phyloP scores from a whole-genome alignment of 2,113 vertebrate species.

The Willisornis vidua region DNA sequence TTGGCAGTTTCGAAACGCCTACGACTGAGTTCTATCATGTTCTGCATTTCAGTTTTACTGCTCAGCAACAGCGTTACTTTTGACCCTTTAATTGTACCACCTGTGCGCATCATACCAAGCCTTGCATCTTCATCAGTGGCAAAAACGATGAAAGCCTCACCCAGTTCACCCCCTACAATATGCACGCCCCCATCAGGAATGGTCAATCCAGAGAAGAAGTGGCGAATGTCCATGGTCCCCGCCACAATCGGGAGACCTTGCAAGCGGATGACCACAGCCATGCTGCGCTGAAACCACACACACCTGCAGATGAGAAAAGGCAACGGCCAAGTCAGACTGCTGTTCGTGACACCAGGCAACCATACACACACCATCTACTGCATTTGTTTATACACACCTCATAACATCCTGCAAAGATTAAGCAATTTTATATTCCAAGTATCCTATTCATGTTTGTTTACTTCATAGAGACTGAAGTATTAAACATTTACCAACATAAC shows the following conservation, averaged over 20 bases:
- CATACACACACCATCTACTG: slow-evolving; percentile 75
- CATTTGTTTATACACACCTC: slow-evolving; percentile 61
- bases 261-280: slow-evolving; percentile 99
- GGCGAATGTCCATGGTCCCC: slow-evolving; percentile 99
- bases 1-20: slow-evolving; percentile 94
- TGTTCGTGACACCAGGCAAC: slow-evolving; percentile 75
- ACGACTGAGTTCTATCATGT: slow-evolving; percentile 99
- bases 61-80: slow-evolving; percentile 97
- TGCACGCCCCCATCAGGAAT: slow-evolving; percentile 99
- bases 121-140: slow-evolving; percentile 99
- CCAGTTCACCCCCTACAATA: slow-evolving; percentile 99
- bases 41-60: slow-evolving; percentile 99
- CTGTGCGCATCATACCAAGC: slow-evolving; percentile 99
- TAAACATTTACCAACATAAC: slow-evolving; percentile 51
- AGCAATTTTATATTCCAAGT: neutral
- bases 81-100: slow-evolving; percentile 96
- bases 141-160: slow-evolving; percentile 99
- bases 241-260: slow-evolving; percentile 99
- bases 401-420: slow-evolving; percentile 57
- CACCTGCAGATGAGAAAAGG: slow-evolving; percentile 99
- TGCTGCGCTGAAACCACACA: slow-evolving; percentile 96
- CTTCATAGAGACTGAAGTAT: slow-evolving; percentile 39
- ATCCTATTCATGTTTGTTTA: slow-evolving; percentile 40
- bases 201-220: slow-evolving; percentile 99
- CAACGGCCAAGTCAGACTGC: slow-evolving; percentile 92